Evolutionary conservation across 2,888 invertebrate genomes (phyloP).

Genomic region (Chirona hameri): DNA sequence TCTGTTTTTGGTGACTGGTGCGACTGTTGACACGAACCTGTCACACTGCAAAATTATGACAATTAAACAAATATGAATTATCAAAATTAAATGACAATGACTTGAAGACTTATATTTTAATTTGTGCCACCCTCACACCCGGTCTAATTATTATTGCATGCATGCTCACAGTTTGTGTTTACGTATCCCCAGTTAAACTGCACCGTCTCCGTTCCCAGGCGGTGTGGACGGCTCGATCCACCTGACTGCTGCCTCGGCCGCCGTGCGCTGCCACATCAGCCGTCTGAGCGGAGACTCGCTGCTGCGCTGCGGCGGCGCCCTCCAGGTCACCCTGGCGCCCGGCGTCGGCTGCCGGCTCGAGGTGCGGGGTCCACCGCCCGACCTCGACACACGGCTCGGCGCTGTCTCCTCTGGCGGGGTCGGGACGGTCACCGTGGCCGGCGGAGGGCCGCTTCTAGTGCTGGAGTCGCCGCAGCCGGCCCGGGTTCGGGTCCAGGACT

Average conservation of each 20-base stretch:
- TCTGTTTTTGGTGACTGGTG: too few relatives aligned
- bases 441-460: constrained; percentile 36
- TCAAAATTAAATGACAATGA: neutral
- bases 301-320: neutral
- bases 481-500: constrained; percentile 26
- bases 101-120: neutral
- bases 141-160: neutral
- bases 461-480: constrained; percentile 35
- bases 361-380: constrained; percentile 32
- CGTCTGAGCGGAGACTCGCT: neutral
- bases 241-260: neutral
- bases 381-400: constrained; percentile 36
- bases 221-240: constrained; percentile 1
- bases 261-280: neutral
- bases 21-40: too few relatives aligned
- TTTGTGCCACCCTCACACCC: too few relatives aligned
- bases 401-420: constrained; percentile 35
- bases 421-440: constrained; percentile 35
- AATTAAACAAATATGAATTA: neutral
- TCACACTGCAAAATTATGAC: too few relatives aligned
- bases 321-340: neutral
- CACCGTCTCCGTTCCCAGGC: neutral
- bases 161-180: neutral
- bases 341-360: neutral
- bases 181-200: neutral